Conservation (phyloP, 2,888 invertebrate genomes). For the Clusia tigrina region DNA sequence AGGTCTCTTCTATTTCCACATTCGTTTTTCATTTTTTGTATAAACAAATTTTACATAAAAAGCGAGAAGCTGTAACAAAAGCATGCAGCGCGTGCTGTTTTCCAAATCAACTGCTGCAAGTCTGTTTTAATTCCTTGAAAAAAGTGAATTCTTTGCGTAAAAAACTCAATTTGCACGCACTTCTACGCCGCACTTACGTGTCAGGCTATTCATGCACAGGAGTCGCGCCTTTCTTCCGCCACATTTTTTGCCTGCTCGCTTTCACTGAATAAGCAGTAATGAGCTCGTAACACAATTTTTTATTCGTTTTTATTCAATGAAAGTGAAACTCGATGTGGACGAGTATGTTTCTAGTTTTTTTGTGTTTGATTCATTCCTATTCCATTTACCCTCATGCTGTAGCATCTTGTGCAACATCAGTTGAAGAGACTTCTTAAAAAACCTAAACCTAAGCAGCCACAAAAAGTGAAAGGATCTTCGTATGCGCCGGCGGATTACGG, state of each 20-base stretch:
- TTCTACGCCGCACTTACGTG: slow-evolving; percentile 1
- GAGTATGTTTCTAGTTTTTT: slow-evolving; percentile 3
- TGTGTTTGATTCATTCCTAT: slow-evolving; percentile 13
- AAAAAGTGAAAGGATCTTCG: slow-evolving; percentile 52
- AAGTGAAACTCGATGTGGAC: slow-evolving; percentile 44
- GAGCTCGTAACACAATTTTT: slow-evolving; percentile 18
- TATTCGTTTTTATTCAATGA: slow-evolving; percentile 38
- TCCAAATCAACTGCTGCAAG: slow-evolving; percentile 34
- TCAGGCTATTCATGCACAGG: slow-evolving; percentile 23
- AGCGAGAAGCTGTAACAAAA: neutral
- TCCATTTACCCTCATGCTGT: slow-evolving; percentile 48
- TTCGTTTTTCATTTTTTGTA: neutral
- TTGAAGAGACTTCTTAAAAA: neutral
- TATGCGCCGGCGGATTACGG: slow-evolving; percentile 16
- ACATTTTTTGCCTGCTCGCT: slow-evolving; percentile 13
- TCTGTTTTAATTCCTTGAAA: slow-evolving; percentile 8
- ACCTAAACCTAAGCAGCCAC: neutral
- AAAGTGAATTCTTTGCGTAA: slow-evolving; percentile 47
- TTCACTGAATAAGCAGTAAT: slow-evolving; percentile 17
- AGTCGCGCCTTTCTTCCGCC: slow-evolving; percentile 41
- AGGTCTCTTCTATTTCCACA: neutral
- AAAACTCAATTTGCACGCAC: slow-evolving; percentile 22
- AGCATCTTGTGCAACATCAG: slow-evolving; percentile 47
- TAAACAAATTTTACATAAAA: slow-evolving; percentile 32
- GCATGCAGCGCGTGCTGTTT: slow-evolving; percentile 10